Evolutionary conservation across 1,140 invertebrate genomes (phyloP).

Genomic region (Radopholus similis): DNA sequence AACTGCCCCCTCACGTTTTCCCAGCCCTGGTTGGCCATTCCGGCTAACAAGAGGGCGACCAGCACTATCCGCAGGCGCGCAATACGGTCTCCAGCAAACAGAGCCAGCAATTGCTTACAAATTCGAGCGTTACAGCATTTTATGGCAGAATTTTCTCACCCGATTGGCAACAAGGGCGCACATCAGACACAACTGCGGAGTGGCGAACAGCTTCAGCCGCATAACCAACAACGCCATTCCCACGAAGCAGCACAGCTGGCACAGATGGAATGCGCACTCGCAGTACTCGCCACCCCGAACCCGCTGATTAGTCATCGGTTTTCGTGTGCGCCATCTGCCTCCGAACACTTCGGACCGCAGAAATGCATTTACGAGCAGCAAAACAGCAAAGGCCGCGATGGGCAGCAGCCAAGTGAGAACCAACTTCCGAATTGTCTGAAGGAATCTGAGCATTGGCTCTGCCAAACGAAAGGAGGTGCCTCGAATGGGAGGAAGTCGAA

Average conservation of each 20-base stretch:
- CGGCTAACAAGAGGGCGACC: constrained; percentile 35
- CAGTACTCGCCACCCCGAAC: not conserved
- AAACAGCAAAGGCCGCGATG: constrained; percentile 62
- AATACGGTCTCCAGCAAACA: not conserved
- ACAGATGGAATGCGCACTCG: not conserved
- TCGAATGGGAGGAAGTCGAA: constrained; percentile 73
- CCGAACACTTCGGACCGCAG: constrained; percentile 9
- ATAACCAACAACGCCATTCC: constrained; percentile 76
- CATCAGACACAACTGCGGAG: constrained; percentile 75
- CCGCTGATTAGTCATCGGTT: constrained; percentile 3
- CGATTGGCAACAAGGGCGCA: constrained; percentile 67
- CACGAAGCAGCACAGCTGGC: constrained; percentile 69
- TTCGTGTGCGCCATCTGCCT: constrained; percentile 1
- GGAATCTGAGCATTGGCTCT: not conserved
- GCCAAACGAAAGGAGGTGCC: constrained; percentile 48
- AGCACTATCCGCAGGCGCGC: constrained; percentile 18
- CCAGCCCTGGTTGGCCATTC: constrained; percentile 51
- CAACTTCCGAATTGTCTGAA: constrained; percentile 61
- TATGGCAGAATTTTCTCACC: constrained; percentile 60
- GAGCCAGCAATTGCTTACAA: constrained; percentile 16
- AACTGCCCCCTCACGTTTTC: constrained; percentile 57
- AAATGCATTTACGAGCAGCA: constrained; percentile 48
- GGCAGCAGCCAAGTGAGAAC: constrained; percentile 67
- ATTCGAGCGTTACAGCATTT: constrained; percentile 9
- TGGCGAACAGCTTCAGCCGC: constrained; percentile 78